These are phyloP conservation scores for Diaperis boleti DNA, from an alignment of 2,888 invertebrate genomes.

Conservation along the genomic window DNA sequence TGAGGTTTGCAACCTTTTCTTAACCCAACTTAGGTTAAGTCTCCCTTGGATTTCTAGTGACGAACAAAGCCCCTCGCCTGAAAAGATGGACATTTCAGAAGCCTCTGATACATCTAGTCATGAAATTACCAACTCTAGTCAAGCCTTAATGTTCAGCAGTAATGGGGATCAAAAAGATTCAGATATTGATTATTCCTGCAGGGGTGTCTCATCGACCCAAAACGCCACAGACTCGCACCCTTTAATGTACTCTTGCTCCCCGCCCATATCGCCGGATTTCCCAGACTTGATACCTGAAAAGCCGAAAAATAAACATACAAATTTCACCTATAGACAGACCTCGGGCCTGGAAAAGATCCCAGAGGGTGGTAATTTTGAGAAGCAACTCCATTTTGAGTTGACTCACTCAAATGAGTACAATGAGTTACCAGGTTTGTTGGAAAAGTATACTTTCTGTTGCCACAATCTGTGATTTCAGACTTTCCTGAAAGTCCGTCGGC, in stretches of 20 bases:
- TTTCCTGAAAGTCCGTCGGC: constrained; percentile 73
- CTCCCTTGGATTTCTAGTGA: constrained; percentile 2
- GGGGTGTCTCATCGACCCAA: constrained; percentile 35
- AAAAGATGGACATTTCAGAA: constrained; percentile 59
- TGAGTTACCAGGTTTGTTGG: constrained; percentile 55
- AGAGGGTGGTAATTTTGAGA: constrained; percentile 46
- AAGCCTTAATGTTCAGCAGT: constrained; percentile 48
- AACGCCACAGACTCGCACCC: constrained; percentile 66
- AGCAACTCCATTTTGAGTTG: constrained; percentile 53
- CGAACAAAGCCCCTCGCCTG: constrained; percentile 41
- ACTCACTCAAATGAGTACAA: constrained; percentile 56
- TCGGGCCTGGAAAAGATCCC: constrained; percentile 50
- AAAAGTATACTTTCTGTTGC: neutral
- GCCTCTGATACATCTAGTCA: constrained; percentile 49
- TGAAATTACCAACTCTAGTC: constrained; percentile 46
- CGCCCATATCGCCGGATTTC: constrained; percentile 61
- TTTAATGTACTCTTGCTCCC: constrained; percentile 62
- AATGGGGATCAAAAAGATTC: constrained; percentile 39
- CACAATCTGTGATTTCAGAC: constrained; percentile 51
- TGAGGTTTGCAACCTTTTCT: neutral
- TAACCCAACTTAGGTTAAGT: neutral
- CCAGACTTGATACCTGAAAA: constrained; percentile 64
- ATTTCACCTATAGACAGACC: constrained; percentile 52
- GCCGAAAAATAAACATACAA: constrained; percentile 51
- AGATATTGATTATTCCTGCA: no score